Conservation (phyloP, 2,113 vertebrate genomes). For the Panthera leo region DNA sequence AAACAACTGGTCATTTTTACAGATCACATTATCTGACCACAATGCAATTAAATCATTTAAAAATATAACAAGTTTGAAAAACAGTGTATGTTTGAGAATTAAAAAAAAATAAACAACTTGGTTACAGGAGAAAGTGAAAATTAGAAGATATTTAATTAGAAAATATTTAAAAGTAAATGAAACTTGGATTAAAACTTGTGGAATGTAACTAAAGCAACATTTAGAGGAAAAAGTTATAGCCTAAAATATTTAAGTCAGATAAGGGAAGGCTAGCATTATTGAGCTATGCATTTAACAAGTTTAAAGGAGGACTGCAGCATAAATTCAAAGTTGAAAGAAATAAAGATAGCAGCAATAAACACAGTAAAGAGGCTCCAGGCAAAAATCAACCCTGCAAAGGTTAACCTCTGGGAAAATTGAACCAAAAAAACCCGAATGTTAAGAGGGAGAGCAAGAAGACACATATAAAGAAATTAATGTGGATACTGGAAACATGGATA, state of each 20-base stretch:
- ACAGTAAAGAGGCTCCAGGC: background rate
- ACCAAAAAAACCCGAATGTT: background rate
- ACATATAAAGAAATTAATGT: background rate
- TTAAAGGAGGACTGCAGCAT: background rate
- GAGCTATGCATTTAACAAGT: background rate
- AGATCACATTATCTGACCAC: background rate
- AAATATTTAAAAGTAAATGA: conserved; percentile 8
- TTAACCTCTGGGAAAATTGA: background rate
- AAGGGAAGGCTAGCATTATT: background rate
- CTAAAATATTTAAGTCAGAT: background rate
- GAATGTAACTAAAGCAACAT: background rate
- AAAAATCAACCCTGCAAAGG: background rate
- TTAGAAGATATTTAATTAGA: background rate
- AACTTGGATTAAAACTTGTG: background rate
- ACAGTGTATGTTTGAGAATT: background rate
- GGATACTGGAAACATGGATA: background rate
- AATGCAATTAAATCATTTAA: background rate
- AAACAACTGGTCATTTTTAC: background rate
- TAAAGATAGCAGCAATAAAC: background rate
- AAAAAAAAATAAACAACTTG: background rate
- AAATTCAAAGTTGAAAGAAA: background rate
- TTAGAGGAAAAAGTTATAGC: background rate
- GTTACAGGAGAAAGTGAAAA: conserved; percentile 19
- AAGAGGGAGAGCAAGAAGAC: background rate
- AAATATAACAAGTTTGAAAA: background rate